These are phyloP conservation scores for Napeogenes inachia DNA, from an alignment of 2,888 invertebrate species.

Conservation along the genomic window DNA sequence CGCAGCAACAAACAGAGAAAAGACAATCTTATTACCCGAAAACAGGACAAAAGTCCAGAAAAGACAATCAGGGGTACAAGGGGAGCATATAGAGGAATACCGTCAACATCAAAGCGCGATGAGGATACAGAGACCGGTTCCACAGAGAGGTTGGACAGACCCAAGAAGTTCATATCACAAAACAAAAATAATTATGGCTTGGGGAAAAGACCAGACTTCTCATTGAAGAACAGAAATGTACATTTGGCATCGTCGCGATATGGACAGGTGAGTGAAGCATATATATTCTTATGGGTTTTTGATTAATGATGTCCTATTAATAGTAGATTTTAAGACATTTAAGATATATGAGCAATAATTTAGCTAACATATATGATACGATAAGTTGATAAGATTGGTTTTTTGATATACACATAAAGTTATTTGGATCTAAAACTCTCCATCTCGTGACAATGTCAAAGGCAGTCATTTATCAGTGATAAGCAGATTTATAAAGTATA, in stretches of 20 bases:
- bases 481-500: no score
- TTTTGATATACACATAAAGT: neutral
- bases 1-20: slow-evolving; percentile 68
- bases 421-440: no score
- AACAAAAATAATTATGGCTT: slow-evolving; percentile 67
- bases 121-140: slow-evolving; percentile 64
- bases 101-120: slow-evolving; percentile 67
- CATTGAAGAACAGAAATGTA: slow-evolving; percentile 70
- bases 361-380: neutral
- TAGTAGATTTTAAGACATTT: neutral
- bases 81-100: slow-evolving; percentile 64
- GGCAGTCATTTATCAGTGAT: neutral
- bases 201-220: slow-evolving; percentile 71
- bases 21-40: slow-evolving; percentile 71
- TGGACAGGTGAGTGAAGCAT: slow-evolving; percentile 64
- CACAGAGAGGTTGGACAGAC: slow-evolving; percentile 70
- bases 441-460: neutral
- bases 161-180: slow-evolving; percentile 72
- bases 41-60: slow-evolving; percentile 74
- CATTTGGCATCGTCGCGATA: slow-evolving; percentile 71
- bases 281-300: neutral
- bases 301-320: neutral
- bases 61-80: slow-evolving; percentile 71
- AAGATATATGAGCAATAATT: neutral
- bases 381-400: neutral